phyloP scores from a whole-genome alignment of 2,797 vertebrate species.

The Epinephelus malabaricus region DNA sequence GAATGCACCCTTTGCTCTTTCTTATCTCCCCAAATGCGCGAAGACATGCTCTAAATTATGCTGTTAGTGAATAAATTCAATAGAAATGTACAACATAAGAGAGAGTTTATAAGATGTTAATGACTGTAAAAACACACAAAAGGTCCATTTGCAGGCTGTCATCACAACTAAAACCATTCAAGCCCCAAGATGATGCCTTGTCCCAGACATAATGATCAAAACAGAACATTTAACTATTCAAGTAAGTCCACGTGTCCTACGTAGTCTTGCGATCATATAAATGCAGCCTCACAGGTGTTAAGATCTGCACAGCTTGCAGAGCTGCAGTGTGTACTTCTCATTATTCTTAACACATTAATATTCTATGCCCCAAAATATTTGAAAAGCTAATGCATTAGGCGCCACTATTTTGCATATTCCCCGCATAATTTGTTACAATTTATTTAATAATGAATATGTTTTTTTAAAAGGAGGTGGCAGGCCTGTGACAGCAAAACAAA shows the following conservation, averaged over 20 bases:
- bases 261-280: neutral
- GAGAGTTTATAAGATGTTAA: neutral
- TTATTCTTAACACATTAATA: conserved; percentile 14
- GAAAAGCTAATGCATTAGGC: neutral
- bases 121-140: neutral
- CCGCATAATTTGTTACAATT: conserved; percentile 12
- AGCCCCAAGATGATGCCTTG: neutral
- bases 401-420: conserved; percentile 21
- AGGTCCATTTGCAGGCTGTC: neutral
- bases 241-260: neutral
- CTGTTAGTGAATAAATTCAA: neutral
- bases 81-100: neutral
- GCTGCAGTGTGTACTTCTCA: neutral
- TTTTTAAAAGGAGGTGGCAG: neutral
- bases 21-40: neutral
- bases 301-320: neutral
- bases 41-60: neutral
- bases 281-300: neutral
- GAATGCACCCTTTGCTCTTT: conserved; percentile 1
- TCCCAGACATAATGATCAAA: neutral
- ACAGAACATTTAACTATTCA: neutral
- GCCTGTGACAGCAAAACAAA: neutral
- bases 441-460: neutral
- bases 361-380: neutral
- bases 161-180: neutral